phyloP scores from a whole-genome alignment of 2,888 invertebrate species.

The Yponomeuta evonymella region DNA sequence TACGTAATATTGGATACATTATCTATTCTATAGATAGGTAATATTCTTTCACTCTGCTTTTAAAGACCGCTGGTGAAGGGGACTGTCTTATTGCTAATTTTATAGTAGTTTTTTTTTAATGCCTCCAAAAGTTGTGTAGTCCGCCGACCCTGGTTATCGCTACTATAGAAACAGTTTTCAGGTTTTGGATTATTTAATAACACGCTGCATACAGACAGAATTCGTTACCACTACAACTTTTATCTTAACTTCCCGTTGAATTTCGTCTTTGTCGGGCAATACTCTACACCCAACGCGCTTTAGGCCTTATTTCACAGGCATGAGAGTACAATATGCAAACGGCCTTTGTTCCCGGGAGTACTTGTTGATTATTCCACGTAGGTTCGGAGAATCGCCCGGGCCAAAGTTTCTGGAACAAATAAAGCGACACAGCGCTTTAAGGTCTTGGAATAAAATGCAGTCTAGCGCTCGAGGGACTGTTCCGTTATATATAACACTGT shows the following conservation, averaged over 20 bases:
- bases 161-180: no score
- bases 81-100: no score
- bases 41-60: no score
- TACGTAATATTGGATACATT: no score
- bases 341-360: not conserved
- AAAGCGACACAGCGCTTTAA: not conserved
- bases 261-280: not conserved
- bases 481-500: no score
- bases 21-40: no score
- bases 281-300: not conserved
- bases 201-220: no score
- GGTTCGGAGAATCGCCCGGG: not conserved
- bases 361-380: conserved; percentile 3
- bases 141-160: no score
- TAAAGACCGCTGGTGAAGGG: no score
- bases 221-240: not conserved
- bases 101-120: no score
- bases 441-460: not conserved
- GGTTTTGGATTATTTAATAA: no score
- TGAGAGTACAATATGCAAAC: not conserved
- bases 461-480: not conserved
- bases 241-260: not conserved
- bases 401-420: not conserved
- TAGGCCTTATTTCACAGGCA: not conserved
- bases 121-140: no score